Base-by-base conservation (phyloP, 2,888 invertebrate genomes). In the Hydroisotoma schaefferi region DNA sequence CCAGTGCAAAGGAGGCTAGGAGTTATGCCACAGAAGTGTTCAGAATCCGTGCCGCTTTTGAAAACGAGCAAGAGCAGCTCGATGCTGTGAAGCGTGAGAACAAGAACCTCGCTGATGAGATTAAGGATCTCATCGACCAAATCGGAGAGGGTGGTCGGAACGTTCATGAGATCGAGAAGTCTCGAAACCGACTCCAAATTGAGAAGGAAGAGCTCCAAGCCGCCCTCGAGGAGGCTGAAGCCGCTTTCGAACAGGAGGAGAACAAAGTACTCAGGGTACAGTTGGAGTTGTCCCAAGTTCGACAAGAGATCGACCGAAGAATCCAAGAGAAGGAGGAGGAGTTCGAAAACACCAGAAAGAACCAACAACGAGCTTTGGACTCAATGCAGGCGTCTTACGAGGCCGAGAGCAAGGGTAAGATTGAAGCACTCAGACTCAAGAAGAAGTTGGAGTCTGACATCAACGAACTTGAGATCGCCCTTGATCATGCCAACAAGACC, bases 271-370 rank as follows among this genome's bases (percentile, higher is more conserved):
- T 95, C 75, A 89, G 98, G 75, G 90, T 92, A 76, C 98, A 98
- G 81, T 87, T 98, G 74, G 98, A 99, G 82, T 85, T 98, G 78
- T 94, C 93, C 75, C 95, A 97, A 82, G 95, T 99, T 76, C 90
- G 98, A 79, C 94, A 95, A 81, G 98, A 99, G 82, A 98, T 99
- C 80, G 99, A 99, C 83, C 89, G 97, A 77, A 89, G 99, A 77
- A 93, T 99, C 81, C 95, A 95, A 79, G 99, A 99, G 86, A 99
- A 99, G 84, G 99, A 99, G 78, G 99, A 99, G 77, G 99, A 99
- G 82, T 99, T 99, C 85, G 98, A 99, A 80, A 98, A 97, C 82
- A 99, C 99, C 54, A 80, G 98, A 82, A 98, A 97, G 85, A 99
- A 99, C 82, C 98, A 99, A 85, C 97, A 98, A 82, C 91, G 98